Evolutionary conservation across 2,888 invertebrate species (phyloP).

Genomic region (Pyrgus malvae): DNA sequence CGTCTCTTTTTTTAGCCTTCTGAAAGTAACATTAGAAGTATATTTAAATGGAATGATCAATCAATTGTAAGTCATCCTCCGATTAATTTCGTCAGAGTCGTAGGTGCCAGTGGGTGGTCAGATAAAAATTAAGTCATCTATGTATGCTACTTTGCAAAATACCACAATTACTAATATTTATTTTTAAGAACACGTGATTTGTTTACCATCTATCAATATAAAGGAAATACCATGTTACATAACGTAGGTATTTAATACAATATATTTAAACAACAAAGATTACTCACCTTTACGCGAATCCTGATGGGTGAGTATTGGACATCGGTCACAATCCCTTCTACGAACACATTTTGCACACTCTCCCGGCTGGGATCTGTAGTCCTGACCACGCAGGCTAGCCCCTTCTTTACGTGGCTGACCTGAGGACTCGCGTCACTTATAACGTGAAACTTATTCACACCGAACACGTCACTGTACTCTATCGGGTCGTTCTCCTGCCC

Average conservation of each 20-base stretch:
- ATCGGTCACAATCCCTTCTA: constrained; percentile 89
- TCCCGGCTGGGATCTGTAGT: constrained; percentile 82
- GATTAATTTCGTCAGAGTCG: no score
- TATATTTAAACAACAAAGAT: background rate
- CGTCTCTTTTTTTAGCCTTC: no score
- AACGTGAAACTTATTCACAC: constrained; percentile 90
- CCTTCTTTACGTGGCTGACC: constrained; percentile 89
- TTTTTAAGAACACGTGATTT: no score
- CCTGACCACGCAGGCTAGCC: constrained; percentile 91
- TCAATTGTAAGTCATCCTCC: no score
- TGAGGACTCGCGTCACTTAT: constrained; percentile 96
- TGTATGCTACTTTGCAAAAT: no score
- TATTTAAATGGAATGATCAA: no score
- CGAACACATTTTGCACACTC: constrained; percentile 87
- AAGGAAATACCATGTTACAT: no score
- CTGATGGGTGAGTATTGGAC: constrained; percentile 72
- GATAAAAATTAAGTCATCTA: no score
- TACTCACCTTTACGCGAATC: constrained; percentile 70
- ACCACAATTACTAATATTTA: no score
- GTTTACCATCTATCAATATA: no score
- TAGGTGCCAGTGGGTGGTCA: no score
- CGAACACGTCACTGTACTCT: constrained; percentile 89
- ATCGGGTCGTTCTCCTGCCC: constrained; percentile 86
- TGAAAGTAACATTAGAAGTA: no score
- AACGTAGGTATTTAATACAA: background rate